Evolutionary conservation across 2,888 invertebrate genomes (phyloP), one percentile per base, ranked within the genome.

Genomic region (Aleiodes testaceus): DNA sequence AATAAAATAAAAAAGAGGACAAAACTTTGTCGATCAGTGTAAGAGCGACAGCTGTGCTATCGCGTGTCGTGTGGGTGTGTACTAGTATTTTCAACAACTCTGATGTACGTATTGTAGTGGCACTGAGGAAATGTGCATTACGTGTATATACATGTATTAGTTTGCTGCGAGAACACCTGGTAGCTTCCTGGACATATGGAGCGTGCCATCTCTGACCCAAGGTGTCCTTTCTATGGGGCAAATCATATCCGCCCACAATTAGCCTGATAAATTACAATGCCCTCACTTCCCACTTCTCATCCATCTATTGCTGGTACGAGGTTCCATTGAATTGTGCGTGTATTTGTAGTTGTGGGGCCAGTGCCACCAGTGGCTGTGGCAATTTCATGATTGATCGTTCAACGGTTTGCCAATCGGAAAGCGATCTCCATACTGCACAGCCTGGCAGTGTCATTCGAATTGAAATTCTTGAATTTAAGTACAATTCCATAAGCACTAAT

Each of bases 301-400:
- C 52, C 36, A 16, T 42, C 36, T 16, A 53, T 26, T 14, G 70
- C 53, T 22, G 59, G 69, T 50, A 42, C 52, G 52, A 55, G 72
- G 73, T 59, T 68, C 61, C 74, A 68, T 36, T 64, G 61, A 20
- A 30, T 53, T 67, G 52, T n/a, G 55, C 18, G 30, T 30, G 36
- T 16, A 66, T 47, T 52, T 66, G 49, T 49, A 22, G 47, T 26
- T 55, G 55, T n/a, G 55, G 14, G 16, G n/a, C 30, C 9, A 16
- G 36, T 59, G 67, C 55, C 64, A 53, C 72, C 53, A 68, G 55
- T 47, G 49, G 78, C 75, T 74, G 66, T 70, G 61, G 77, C 78
- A 77, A 78, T 81, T 80, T 77, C 75, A 74, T 79, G 80, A 83
- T 81, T 82, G 78, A 81, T 82, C 75, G 77, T 74, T 72, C 76